phyloP scores from a whole-genome alignment of 2,113 vertebrate genomes.

The Gasterosteus nipponicus region DNA sequence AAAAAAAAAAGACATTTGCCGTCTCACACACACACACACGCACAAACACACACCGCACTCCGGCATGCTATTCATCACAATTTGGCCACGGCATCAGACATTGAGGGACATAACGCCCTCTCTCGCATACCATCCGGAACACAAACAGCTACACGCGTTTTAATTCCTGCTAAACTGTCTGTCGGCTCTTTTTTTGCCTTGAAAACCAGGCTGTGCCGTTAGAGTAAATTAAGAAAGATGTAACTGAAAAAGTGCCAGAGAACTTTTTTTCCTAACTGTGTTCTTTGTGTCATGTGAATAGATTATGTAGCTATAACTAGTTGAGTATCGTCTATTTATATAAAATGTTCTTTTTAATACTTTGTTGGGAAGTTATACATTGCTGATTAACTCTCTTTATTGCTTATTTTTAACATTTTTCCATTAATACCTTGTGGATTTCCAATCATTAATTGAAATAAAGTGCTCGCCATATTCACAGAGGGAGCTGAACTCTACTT shows the following conservation, averaged over 20 bases:
- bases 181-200: neutral
- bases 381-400: neutral
- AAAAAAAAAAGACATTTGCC: conserved; percentile 44
- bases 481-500: too few relatives aligned
- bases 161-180: conserved; percentile 52
- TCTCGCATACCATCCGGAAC: conserved; percentile 35
- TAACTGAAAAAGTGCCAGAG: conserved; percentile 8
- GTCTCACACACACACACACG: neutral
- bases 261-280: neutral
- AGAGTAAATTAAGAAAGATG: conserved; percentile 22
- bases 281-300: conserved; percentile 7
- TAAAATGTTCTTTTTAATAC: neutral
- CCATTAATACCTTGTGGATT: conserved; percentile 5
- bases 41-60: conserved; percentile 18
- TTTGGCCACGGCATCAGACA: conserved; percentile 55
- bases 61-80: conserved; percentile 68
- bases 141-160: conserved; percentile 45
- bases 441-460: too few relatives aligned
- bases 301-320: neutral
- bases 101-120: conserved; percentile 53
- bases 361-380: neutral
- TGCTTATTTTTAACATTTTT: neutral
- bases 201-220: conserved; percentile 29
- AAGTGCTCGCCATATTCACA: too few relatives aligned
- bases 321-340: neutral